Evolutionary conservation across 2,797 vertebrate species (phyloP), one percentile per base, ranked within the genome.

Genomic region (Cirrhinus mrigala): DNA sequence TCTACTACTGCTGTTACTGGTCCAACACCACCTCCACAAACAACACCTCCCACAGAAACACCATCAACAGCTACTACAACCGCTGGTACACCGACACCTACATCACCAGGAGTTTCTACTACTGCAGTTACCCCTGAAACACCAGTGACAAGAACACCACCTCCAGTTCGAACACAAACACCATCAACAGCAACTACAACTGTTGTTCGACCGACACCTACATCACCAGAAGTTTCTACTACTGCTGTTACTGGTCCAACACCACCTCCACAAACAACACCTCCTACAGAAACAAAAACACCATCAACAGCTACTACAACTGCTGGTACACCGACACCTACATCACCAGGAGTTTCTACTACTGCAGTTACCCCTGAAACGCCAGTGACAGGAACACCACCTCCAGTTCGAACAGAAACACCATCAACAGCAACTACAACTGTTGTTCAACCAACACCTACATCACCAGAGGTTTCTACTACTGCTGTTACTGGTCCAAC

Each of bases 371-470:
- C 64, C 0, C 8, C n/a, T n/a, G n/a, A n/a, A n/a, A n/a, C n/a
- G n/a, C n/a, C n/a, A n/a, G n/a, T n/a, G n/a, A n/a, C n/a, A n/a
- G n/a, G n/a, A 18, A 66, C 64, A 33, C 29, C 64, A 66, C n/a
- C n/a, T 33, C 0, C 0, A 0, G n/a, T n/a, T n/a, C n/a, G n/a
- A 68, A 33, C 64, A 7, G 15, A 33, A 66, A 33, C 27, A 0
- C 64, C 29, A 68, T 33, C 27, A 33, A 66, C 27, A 33, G 27
- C 15, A 3, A 66, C 62, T 0, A 33, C 62, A 66, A 66, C 33
- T 22, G 64, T 0, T 20, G 8, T 2, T 22, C 66, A 16, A 40
- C 9, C 33, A 0, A 68, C 66, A 68, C 66, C 66, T 0, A 40
- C 8, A 69, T 0, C 64, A 20, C 16, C 64, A 10, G 8, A 0